Base-by-base conservation (phyloP, 2,797 vertebrate species). In the Phyllotis vaccarum region DNA sequence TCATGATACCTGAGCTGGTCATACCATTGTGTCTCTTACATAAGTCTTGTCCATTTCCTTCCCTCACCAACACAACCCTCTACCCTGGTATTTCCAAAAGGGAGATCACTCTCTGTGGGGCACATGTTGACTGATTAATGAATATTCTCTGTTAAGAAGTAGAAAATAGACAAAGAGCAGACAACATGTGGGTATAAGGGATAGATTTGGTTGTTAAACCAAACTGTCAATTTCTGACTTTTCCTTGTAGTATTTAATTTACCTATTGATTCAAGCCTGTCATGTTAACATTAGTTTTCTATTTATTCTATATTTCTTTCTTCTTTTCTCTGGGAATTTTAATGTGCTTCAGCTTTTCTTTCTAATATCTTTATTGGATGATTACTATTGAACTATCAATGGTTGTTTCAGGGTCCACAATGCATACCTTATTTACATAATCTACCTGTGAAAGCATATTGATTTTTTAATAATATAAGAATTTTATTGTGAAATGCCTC, bases 61-160 rank as follows among this genome's bases (percentile, higher is more conserved):
- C 27, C 29, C 58, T 31, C 34, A 66, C 0, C n/a, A 6, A 85
- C 11, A 66, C 31, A 85, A n/a, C 62, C 13, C 21, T 68, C 49
- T 21, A 89, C 16, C 29, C 34, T 93, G 40, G 3, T 16, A 40
- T n/a, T n/a, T n/a, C n/a, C 2, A 21, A 37, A 91, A 90, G 94
- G 52, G 16, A 40, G 21, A 78, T 49, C 43, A 72, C 12, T 46
- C 2, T 54, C 6, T 37, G 49, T 29, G 46, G 46, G 64, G 10
- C 52, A 5, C 9, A 40, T 29, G 76, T 82, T 82, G 43, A 79
- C 24, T 16, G 62, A 64, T 7, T 86, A 43, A 14, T 82, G 81
- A 87, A 66, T 93, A 82, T 70, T 95, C 86, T 76, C 86, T 89
- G 56, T 27, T 34, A 81, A 85, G 60, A 90, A 78, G 60, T 11